phyloP scores from a whole-genome alignment of 2,797 vertebrate genomes.

The Enteromius thamalakanensis region DNA sequence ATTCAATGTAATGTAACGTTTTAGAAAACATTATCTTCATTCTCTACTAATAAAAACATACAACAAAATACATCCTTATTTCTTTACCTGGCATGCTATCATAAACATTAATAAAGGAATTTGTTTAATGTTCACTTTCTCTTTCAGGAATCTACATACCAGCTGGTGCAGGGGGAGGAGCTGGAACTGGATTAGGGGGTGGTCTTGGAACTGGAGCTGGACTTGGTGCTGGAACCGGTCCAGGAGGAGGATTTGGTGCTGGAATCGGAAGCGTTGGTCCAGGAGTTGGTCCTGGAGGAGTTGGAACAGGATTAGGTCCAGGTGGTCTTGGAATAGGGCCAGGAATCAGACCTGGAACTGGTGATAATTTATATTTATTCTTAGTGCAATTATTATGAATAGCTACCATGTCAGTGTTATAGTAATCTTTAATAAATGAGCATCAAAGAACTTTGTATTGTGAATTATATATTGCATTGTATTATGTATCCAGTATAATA shows the following conservation, averaged over 20 bases:
- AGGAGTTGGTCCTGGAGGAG: constrained; percentile 54
- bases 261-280: constrained; percentile 46
- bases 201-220: constrained; percentile 61
- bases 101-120: neutral
- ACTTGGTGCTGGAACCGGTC: constrained; percentile 55
- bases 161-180: constrained; percentile 66
- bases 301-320: constrained; percentile 49
- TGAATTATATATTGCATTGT: neutral
- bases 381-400: constrained; percentile 1
- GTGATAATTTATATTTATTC: constrained; percentile 58
- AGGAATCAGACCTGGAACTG: constrained; percentile 68
- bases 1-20: neutral
- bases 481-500: neutral
- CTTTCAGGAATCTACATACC: constrained; percentile 76
- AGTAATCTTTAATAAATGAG: neutral
- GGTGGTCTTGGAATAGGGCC: constrained; percentile 61
- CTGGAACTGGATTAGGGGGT: constrained; percentile 36
- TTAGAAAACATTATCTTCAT: constrained; percentile 1
- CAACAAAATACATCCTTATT: constrained; percentile 6
- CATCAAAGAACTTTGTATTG: neutral
- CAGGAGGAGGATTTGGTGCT: constrained; percentile 49
- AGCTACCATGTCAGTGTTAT: neutral
- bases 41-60: neutral
- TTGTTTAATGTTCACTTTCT: constrained; percentile 6
- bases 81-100: neutral